Evolutionary conservation across 2,113 vertebrate species (phyloP).

Genomic region (Proteles cristata): DNA sequence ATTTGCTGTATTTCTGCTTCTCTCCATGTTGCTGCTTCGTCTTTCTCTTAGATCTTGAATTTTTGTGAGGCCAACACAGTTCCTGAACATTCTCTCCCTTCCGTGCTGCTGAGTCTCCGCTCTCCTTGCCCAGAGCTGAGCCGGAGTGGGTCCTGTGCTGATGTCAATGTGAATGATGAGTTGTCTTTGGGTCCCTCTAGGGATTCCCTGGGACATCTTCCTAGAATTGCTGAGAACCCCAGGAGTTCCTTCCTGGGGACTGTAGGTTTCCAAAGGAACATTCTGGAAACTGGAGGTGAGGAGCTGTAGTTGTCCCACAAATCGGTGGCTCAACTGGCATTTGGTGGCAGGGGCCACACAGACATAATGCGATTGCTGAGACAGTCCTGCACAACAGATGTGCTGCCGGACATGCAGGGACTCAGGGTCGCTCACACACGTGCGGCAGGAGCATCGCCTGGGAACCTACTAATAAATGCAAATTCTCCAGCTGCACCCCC

Average conservation of each 20-base stretch:
- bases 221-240: neutral
- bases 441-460: neutral
- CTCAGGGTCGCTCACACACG: neutral
- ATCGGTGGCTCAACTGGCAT: neutral
- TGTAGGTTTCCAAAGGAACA: neutral
- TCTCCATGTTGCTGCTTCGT: neutral
- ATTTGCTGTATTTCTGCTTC: neutral
- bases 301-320: neutral
- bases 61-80: neutral
- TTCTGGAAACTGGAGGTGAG: neutral
- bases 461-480: neutral
- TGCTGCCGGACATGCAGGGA: neutral
- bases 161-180: fast-evolving
- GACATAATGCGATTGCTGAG: neutral
- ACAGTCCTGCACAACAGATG: fast-evolving
- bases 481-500: neutral
- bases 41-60: neutral
- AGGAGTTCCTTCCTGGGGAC: neutral
- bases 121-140: neutral
- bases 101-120: neutral
- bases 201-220: neutral
- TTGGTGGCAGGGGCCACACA: neutral
- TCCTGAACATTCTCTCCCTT: neutral
- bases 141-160: neutral
- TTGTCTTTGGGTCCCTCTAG: neutral